phyloP scores from a whole-genome alignment of 2,113 vertebrate species.

The Calyptommatus sinebrachiatus region DNA sequence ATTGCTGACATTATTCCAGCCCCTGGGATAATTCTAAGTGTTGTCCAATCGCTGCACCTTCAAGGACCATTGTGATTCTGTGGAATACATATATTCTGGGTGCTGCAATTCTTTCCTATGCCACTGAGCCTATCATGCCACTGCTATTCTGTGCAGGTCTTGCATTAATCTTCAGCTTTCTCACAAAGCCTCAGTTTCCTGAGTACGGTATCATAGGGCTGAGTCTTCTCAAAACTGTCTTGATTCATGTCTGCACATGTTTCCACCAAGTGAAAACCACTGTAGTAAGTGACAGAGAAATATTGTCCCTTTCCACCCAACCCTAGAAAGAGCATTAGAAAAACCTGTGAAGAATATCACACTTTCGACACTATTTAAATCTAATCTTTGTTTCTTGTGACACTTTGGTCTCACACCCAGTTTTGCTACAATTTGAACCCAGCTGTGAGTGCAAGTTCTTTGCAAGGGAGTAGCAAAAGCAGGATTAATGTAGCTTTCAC shows the following conservation, averaged over 20 bases:
- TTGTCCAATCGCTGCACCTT: too few species aligned
- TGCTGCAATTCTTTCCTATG: background rate
- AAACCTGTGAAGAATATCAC: background rate
- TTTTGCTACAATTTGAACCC: background rate
- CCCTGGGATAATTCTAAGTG: too few species aligned
- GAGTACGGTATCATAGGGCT: background rate
- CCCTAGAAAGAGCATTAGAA: background rate
- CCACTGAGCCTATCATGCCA: too few species aligned
- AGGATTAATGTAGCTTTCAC: too few species aligned
- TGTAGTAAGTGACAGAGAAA: background rate
- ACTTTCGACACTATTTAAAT: background rate
- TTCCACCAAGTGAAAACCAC: background rate
- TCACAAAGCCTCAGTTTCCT: background rate
- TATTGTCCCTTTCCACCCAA: background rate
- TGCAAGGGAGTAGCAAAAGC: background rate
- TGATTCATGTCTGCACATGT: background rate
- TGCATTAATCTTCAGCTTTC: background rate
- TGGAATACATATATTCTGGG: background rate
- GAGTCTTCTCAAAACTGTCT: background rate
- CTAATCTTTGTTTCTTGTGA: too few species aligned
- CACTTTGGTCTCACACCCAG: background rate
- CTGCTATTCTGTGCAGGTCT: too few species aligned
- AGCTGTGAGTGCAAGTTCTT: background rate
- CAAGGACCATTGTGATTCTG: too few species aligned
- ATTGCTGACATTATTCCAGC: too few species aligned